These are phyloP conservation scores for Lagocephalus sceleratus DNA, from an alignment of 2,797 vertebrate genomes.

Conservation along the genomic window DNA sequence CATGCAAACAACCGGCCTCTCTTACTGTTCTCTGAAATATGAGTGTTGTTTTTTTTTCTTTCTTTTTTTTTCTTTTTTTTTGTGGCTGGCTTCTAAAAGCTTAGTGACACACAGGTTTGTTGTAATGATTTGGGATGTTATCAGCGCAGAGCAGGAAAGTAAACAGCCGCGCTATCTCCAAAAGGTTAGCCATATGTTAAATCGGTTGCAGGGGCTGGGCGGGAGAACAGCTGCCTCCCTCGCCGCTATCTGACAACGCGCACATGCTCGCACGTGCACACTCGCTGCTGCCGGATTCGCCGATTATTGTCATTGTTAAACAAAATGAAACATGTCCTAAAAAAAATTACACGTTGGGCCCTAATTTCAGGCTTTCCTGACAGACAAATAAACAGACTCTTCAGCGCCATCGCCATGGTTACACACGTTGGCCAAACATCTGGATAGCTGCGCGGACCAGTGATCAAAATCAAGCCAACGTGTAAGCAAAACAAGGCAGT, in stretches of 20 bases:
- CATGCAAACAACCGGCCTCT: conserved; percentile 1
- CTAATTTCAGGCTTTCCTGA: neutral
- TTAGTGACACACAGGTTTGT: conserved; percentile 56
- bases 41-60: neutral
- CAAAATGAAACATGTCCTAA: neutral
- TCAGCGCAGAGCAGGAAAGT: conserved; percentile 68
- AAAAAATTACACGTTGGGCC: neutral
- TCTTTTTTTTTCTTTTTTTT: conserved; percentile 18
- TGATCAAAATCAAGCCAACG: conserved; percentile 70
- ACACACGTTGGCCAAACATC: conserved; percentile 65
- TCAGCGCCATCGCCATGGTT: neutral
- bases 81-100: conserved; percentile 51
- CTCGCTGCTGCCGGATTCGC: conserved; percentile 15
- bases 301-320: conserved; percentile 22
- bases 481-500: conserved; percentile 64
- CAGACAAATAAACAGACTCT: conserved; percentile 5
- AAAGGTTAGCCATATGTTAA: conserved; percentile 79
- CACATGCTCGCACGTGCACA: conserved; percentile 22
- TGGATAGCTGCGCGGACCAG: conserved; percentile 68
- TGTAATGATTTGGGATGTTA: conserved; percentile 75
- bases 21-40: conserved; percentile 9
- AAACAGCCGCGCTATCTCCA: conserved; percentile 73
- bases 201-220: conserved; percentile 63
- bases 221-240: conserved; percentile 54
- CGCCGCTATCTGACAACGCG: conserved; percentile 43